Evolutionary conservation across 1,140 invertebrate species (phyloP).

Genomic region (Agrypnia vestita): DNA sequence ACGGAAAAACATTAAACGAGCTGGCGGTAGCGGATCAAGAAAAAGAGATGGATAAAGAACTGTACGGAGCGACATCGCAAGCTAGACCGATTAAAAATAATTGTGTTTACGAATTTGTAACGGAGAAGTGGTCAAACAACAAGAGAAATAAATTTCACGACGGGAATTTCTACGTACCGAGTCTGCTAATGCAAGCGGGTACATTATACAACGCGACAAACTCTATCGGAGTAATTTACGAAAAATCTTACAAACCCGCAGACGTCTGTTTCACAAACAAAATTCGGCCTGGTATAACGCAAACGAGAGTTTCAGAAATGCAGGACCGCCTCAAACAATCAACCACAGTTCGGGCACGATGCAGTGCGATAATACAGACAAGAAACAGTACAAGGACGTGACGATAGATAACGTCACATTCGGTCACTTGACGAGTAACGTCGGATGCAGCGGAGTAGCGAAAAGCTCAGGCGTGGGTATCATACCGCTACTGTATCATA

Average conservation of each 20-base stretch:
- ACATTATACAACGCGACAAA: constrained; percentile 6
- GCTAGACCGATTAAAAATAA: background rate
- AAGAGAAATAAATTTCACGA: background rate
- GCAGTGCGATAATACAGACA: too few relatives aligned
- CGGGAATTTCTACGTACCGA: background rate
- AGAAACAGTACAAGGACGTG: background rate
- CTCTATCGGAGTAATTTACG: background rate
- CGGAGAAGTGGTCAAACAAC: background rate
- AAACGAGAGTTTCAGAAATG: background rate
- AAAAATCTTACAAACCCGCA: background rate
- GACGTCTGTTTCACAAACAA: background rate
- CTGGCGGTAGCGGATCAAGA: background rate
- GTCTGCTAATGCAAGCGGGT: background rate
- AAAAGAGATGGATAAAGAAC: background rate
- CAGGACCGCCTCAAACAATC: background rate
- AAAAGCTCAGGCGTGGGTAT: background rate
- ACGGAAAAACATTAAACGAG: background rate
- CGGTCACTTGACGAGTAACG: background rate
- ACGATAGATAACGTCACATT: background rate
- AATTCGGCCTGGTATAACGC: background rate
- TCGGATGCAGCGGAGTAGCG: background rate
- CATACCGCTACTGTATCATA: too few relatives aligned
- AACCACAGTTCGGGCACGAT: background rate
- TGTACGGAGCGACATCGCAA: background rate
- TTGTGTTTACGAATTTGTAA: background rate